Base-by-base conservation (phyloP, 2,888 invertebrate species). In the Dicranocentrus wangi region DNA sequence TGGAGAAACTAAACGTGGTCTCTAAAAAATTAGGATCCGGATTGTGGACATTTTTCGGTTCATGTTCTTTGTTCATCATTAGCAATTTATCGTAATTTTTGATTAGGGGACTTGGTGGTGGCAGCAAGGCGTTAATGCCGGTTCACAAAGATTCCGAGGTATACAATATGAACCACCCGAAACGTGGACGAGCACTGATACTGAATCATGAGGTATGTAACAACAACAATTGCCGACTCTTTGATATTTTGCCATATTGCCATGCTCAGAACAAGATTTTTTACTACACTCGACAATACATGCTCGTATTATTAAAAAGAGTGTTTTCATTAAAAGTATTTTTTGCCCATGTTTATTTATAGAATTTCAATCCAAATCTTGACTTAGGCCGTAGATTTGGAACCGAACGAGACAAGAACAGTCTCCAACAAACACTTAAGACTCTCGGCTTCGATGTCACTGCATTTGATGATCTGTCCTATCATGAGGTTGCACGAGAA, bases 131-230 rank as follows among this genome's bases (percentile, higher is more conserved):
- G 8, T 60, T 65, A 10, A 86, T 86, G 86, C 85, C 86, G 8
- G 85, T 85, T 27, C 81, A 83, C 63, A 82, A 79, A 71, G 86
- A 86, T 51, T 81, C 85, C 2, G 85, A 86, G 69, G 81, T 84
- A 7, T 86, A 86, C 79, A 85, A 86, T 53, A 86, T 86, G 86
- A 85, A 72, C 68, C 86, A 86, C 66, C 63, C 55, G 5, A 83
- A 81, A 63, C 80, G 86, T 7, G 86, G 86, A 32, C 69, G 70
- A 42, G 86, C 86, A 42, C 65, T 85, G 7, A 86, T 86, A 32
- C 84, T 86, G 42, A 86, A 86, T 75, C 85, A 86, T 75, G 85
- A 85, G 72, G 86, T 84, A 71, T 68, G 72, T 15, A n/a, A n/a
- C n/a, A n/a, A n/a, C n/a, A n/a, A n/a, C n/a, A n/a, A n/a, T n/a